These are phyloP conservation scores for Aurelia aurita DNA, from an alignment of 30 jellyfish, hydroid and myxozoan species.

Conservation along the genomic window DNA sequence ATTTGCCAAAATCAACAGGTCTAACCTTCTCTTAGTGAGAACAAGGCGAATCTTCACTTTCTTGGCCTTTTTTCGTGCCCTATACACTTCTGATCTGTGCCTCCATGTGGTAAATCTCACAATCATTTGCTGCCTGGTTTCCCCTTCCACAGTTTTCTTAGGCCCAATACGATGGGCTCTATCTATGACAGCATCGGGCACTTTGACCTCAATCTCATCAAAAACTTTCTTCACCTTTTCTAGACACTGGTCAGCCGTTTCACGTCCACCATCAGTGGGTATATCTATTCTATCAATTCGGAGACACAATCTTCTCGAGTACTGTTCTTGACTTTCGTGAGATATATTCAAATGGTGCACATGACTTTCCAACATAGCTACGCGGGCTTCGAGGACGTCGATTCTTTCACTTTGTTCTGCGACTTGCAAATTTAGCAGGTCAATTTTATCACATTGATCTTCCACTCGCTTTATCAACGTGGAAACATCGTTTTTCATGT, in stretches of 20 bases:
- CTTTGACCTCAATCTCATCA: constrained; percentile 40
- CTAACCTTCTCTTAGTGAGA: constrained; percentile 45
- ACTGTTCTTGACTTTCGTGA: constrained; percentile 31
- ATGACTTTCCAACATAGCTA: constrained; percentile 44
- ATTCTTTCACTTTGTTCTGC: constrained; percentile 23
- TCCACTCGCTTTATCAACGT: constrained; percentile 20
- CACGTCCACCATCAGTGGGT: constrained; percentile 24
- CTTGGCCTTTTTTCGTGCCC: constrained; percentile 40
- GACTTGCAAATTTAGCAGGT: constrained; percentile 1
- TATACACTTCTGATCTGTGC: constrained; percentile 41
- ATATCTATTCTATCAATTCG: constrained; percentile 33
- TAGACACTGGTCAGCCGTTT: constrained; percentile 36
- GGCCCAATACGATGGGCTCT: constrained; percentile 55
- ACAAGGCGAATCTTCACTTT: constrained; percentile 17
- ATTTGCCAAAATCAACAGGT: constrained; percentile 16
- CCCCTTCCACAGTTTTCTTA: constrained; percentile 38
- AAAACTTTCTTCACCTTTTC: constrained; percentile 30
- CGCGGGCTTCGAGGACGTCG: constrained; percentile 39
- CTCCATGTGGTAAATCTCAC: constrained; percentile 56
- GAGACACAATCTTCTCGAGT: constrained; percentile 44
- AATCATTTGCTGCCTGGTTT: constrained; percentile 37
- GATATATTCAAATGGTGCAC: constrained; percentile 24
- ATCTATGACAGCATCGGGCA: constrained; percentile 43
- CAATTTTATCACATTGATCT: constrained; percentile 12
- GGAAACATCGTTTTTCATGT: constrained; percentile 6